Percentiles rank a stretch among this genome's conserved stretches.
These are phyloP conservation scores for Pelmatolapia mariae DNA, from an alignment of 2,113 vertebrate genomes.

Conservation along the genomic window DNA sequence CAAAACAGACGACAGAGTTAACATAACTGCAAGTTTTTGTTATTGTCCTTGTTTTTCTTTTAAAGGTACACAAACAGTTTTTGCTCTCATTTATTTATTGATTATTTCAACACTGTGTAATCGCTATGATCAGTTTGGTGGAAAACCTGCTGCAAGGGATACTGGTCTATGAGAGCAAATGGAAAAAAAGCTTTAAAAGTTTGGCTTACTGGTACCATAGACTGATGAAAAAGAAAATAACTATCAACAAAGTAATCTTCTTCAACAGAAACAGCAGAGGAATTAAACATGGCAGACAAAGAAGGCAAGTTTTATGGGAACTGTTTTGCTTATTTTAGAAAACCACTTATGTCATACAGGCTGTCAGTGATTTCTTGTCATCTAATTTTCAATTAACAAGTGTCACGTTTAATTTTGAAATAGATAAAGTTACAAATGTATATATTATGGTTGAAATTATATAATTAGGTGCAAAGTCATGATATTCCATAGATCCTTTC, in stretches of 20 bases:
- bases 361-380: neutral
- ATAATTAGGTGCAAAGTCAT: neutral
- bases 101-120: neutral
- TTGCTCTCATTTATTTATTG: neutral
- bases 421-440: neutral
- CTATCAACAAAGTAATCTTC: neutral
- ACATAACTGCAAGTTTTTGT: neutral
- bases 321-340: neutral
- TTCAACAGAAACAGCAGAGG: neutral
- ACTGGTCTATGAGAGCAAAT: neutral
- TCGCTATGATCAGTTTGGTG: rapidly evolving
- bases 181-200: neutral
- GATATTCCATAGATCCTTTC: neutral
- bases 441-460: neutral
- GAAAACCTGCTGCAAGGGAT: neutral
- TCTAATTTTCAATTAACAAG: neutral
- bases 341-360: neutral
- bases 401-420: neutral
- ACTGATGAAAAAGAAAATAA: neutral
- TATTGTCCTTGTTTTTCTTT: neutral
- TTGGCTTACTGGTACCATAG: neutral
- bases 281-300: neutral
- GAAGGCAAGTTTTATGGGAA: neutral
- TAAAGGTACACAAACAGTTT: neutral
- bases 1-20: neutral